Evolutionary conservation across 2,113 vertebrate genomes (phyloP).

Genomic region (Phalacrocorax carbo): DNA sequence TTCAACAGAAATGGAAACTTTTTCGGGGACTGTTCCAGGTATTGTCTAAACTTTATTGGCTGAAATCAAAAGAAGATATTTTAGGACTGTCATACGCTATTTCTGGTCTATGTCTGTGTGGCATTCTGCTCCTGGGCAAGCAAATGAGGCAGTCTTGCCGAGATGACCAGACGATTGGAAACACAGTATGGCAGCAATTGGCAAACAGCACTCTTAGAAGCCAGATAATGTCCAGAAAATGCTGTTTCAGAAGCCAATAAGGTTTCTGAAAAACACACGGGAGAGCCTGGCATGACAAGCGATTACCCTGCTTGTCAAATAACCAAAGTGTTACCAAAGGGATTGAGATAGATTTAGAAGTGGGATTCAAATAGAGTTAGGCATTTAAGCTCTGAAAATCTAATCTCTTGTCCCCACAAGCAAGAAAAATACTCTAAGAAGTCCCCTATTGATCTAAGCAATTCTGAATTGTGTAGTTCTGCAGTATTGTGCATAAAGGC

Average conservation of each 20-base stretch:
- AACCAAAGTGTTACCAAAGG: background rate
- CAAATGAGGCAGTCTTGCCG: background rate
- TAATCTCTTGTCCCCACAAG: background rate
- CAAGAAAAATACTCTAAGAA: background rate
- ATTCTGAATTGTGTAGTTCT: background rate
- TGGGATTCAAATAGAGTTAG: slow-evolving; percentile 9
- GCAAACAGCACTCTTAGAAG: background rate
- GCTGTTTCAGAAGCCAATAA: background rate
- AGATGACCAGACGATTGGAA: background rate
- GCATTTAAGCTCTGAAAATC: slow-evolving; percentile 11
- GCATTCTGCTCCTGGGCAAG: background rate
- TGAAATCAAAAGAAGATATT: background rate
- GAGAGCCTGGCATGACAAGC: background rate
- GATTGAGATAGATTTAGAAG: slow-evolving; percentile 13
- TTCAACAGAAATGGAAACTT: background rate
- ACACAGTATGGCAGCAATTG: background rate
- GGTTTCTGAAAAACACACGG: background rate
- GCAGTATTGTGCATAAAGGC: background rate
- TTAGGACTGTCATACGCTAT: background rate
- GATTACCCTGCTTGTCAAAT: background rate
- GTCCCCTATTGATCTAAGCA: background rate
- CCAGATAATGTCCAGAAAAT: background rate
- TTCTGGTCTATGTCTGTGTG: background rate
- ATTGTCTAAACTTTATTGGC: background rate
- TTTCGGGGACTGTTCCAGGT: background rate